Evolutionary conservation across 1,140 invertebrate genomes (phyloP), one percentile per base, ranked within the genome.

Genomic region (Radopholus similis): DNA sequence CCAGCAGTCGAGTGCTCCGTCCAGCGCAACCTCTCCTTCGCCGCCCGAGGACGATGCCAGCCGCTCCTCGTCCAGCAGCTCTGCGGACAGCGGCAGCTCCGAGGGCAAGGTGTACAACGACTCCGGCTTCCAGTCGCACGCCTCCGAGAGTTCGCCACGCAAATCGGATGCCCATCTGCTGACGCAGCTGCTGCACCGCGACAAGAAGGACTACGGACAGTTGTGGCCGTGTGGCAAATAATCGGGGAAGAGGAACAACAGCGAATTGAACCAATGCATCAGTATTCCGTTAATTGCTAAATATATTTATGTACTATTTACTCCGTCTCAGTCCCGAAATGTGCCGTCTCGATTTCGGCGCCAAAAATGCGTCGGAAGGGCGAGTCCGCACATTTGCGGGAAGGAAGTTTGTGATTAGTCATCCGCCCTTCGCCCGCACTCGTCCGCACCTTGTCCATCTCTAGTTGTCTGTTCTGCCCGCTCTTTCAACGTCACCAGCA

Each of bases 351-450:
- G n/a, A 49, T 15, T n/a, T n/a, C 26, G 9, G 15, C 26, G 44
- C 9, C 44, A n/a, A 49, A 49, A 13, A n/a, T 49, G 18, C 44
- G 6, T 13, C 26, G 9, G 6, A 18, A 5, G 26, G 44, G 3
- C 6, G 44, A 47, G 26, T 47, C 3, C 44, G n/a, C 23, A 51
- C 47, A 51, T 51, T 51, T 51, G 47, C 18, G 23, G 47, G 47
- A 51, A 51, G 6, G 47, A 51, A 26, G 47, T 26, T 51, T 51
- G 47, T 51, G 47, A 51, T 51, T 51, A 51, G 47, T 51, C 47
- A 51, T 26, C 1, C 23, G 13, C 18, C 8, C 23, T 51, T 51
- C 9, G 9, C 15, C 9, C 30, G 38, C 18, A 13, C 38, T 11
- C 18, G 18, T 42, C 18, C 18, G 18, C 18, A 42, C 18, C 18